Conservation (phyloP, 2,888 invertebrate genomes). For the Standfussiana lucernea region DNA sequence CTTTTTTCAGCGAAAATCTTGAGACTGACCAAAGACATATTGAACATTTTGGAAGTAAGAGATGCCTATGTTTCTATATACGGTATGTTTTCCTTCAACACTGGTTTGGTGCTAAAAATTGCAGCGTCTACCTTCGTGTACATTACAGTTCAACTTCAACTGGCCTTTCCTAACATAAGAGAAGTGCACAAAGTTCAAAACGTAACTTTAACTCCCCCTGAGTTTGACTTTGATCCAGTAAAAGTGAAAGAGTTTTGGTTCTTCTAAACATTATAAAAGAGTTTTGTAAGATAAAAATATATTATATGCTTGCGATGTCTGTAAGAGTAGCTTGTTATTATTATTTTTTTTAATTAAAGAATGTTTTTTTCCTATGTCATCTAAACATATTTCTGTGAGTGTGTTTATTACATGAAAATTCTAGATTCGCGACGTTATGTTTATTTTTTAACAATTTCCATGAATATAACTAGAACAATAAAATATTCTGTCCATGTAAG, state of each 20-base stretch:
- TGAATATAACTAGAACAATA: conserved; percentile 17
- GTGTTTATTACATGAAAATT: background rate
- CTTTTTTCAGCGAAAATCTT: conserved; percentile 74
- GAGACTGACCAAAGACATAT: conserved; percentile 72
- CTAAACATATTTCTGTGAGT: background rate
- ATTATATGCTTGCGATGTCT: background rate
- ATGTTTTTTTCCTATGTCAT: background rate
- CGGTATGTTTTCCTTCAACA: conserved; percentile 72
- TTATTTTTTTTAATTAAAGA: background rate
- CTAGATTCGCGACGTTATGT: background rate
- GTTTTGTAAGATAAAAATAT: background rate
- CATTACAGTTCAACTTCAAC: conserved; percentile 80
- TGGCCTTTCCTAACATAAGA: conserved; percentile 72
- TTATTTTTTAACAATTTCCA: conserved; percentile 9
- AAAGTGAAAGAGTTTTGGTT: conserved; percentile 57
- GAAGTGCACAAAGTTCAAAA: conserved; percentile 55
- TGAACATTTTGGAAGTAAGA: conserved; percentile 71
- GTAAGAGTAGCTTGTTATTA: background rate
- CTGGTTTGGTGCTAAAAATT: conserved; percentile 71
- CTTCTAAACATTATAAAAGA: too few relatives aligned
- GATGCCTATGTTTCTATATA: conserved; percentile 72
- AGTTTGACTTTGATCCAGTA: conserved; percentile 41
- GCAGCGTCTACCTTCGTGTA: conserved; percentile 79
- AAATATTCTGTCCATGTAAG: conserved; percentile 26
- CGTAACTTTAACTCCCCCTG: conserved; percentile 16